A percentile compares a stretch with the other conserved stretches of the same genome.
Evolutionary conservation across 2,888 invertebrate species (phyloP).

Genomic region (Heliconius cydno): DNA sequence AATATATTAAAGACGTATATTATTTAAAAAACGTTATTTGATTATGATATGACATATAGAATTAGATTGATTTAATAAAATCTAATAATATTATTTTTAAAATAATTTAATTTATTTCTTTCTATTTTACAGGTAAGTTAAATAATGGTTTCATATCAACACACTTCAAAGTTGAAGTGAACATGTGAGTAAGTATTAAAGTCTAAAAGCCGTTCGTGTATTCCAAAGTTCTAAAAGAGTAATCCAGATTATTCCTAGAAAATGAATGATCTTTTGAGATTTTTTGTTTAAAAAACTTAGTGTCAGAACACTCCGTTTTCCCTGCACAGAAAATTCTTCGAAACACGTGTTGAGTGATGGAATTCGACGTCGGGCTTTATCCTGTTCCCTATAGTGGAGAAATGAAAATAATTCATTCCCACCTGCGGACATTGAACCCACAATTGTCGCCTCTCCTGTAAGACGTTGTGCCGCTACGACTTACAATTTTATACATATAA

Average conservation of each 20-base stretch:
- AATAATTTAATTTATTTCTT: background rate
- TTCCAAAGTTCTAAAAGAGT: no score
- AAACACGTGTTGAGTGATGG: background rate
- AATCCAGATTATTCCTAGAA: no score
- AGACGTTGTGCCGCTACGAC: no score
- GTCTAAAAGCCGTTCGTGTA: background rate
- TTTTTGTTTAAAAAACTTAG: background rate
- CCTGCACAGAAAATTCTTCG: background rate
- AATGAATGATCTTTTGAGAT: no score
- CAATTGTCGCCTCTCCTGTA: background rate
- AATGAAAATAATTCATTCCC: background rate
- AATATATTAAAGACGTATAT: no score
- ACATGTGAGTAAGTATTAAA: background rate
- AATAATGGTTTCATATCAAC: background rate
- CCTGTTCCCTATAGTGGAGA: background rate
- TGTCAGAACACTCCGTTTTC: background rate
- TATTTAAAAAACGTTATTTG: no score
- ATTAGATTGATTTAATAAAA: background rate
- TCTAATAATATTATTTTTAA: background rate
- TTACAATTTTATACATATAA: background rate
- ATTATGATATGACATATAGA: background rate
- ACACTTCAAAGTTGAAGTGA: background rate
- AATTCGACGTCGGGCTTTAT: no score
- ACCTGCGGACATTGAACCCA: background rate
- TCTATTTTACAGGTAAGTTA: constrained; percentile 9